phyloP scores from a whole-genome alignment of 2,797 vertebrate species.

The Synanceia verrucosa region DNA sequence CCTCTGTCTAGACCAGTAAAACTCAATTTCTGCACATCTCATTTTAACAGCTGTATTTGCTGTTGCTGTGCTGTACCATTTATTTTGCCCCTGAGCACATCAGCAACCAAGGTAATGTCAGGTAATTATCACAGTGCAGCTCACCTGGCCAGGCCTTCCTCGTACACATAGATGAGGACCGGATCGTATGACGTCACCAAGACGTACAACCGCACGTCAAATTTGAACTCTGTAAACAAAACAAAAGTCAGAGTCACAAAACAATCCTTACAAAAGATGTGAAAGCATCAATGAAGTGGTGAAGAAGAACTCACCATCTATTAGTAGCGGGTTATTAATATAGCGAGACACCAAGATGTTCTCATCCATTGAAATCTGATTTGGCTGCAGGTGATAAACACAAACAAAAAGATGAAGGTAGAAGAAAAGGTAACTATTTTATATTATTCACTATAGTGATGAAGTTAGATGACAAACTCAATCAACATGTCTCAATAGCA shows the following conservation, averaged over 20 bases:
- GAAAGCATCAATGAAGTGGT: background rate
- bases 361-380: constrained; percentile 93
- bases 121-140: background rate
- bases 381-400: constrained; percentile 83
- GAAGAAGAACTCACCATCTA: constrained; percentile 88
- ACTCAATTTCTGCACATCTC: no score
- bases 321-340: constrained; percentile 94
- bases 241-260: constrained; percentile 24
- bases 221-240: constrained; percentile 91
- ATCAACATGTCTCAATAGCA: background rate
- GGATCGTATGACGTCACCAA: constrained; percentile 97
- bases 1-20: no score
- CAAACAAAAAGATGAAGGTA: constrained; percentile 20
- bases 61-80: no score
- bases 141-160: constrained; percentile 96
- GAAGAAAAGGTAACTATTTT: constrained; percentile 3
- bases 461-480: background rate
- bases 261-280: background rate
- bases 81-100: background rate
- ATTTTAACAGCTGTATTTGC: no score
- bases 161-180: constrained; percentile 93
- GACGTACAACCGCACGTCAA: constrained; percentile 95
- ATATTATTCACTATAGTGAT: background rate
- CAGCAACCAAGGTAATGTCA: background rate
- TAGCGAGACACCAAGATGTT: constrained; percentile 97